Evolutionary conservation across 2,888 invertebrate species (phyloP).

Genomic region (Choreutis nemorana): DNA sequence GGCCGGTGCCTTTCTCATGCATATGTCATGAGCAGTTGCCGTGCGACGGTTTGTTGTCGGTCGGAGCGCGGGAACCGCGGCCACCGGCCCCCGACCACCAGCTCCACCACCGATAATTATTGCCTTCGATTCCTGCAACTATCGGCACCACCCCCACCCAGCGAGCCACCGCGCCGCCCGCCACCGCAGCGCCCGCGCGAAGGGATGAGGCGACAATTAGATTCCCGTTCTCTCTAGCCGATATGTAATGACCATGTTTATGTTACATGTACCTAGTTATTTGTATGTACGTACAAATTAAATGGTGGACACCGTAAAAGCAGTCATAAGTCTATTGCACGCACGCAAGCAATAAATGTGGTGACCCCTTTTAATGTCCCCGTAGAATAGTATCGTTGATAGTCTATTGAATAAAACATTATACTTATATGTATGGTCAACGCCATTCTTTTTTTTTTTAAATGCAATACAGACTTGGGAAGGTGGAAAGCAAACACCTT

Average conservation of each 20-base stretch:
- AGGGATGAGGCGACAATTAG: slow-evolving; percentile 60
- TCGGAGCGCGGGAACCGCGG: slow-evolving; percentile 50
- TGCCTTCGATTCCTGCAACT: slow-evolving; percentile 46
- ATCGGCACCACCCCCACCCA: slow-evolving; percentile 35
- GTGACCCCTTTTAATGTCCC: slow-evolving; percentile 33
- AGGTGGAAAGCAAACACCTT: too few species aligned
- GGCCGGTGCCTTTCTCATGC: slow-evolving; percentile 55
- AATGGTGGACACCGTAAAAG: slow-evolving; percentile 49
- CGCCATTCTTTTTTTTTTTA: too few species aligned
- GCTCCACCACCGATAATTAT: slow-evolving; percentile 52
- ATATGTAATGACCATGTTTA: slow-evolving; percentile 29
- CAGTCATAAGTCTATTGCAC: slow-evolving; percentile 33
- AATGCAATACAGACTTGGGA: too few species aligned
- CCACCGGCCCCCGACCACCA: slow-evolving; percentile 34
- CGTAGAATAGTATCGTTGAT: slow-evolving; percentile 20
- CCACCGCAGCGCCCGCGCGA: slow-evolving; percentile 17
- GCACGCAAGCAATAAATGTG: slow-evolving; percentile 48
- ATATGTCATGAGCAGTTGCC: slow-evolving; percentile 66
- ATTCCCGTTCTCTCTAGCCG: slow-evolving; percentile 29
- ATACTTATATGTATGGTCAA: too few species aligned
- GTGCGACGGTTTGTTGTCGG: slow-evolving; percentile 63
- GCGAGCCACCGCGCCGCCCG: slow-evolving; percentile 17
- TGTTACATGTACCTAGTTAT: too few species aligned
- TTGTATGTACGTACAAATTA: slow-evolving; percentile 54
- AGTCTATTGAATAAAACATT: slow-evolving; percentile 28